Conservation (phyloP, 2,888 invertebrate genomes). For the Orchestes rusci region DNA sequence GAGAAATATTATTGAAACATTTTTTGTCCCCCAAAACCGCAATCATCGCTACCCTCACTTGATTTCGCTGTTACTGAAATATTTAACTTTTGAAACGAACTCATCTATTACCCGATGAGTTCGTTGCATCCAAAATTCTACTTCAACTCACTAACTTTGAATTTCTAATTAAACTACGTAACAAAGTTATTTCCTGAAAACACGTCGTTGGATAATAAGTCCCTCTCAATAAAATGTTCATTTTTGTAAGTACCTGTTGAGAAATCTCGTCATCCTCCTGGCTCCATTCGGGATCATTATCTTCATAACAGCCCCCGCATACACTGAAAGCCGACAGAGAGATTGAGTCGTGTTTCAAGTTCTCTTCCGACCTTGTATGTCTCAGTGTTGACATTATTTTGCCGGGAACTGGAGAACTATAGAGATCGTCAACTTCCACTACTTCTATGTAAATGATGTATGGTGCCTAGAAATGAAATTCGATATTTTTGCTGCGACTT, state of each 20-base stretch:
- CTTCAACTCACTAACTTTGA: too few species aligned
- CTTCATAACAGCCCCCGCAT: slow-evolving; percentile 49
- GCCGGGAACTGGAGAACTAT: slow-evolving; percentile 80
- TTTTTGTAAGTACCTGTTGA: slow-evolving; percentile 53
- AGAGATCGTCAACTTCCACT: slow-evolving; percentile 76
- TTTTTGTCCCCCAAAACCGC: too few species aligned
- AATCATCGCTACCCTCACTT: too few species aligned
- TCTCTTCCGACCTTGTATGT: slow-evolving; percentile 92
- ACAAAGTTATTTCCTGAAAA: too few species aligned
- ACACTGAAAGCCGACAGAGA: slow-evolving; percentile 47
- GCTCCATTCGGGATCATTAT: slow-evolving; percentile 74
- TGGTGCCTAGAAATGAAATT: slow-evolving; percentile 65
- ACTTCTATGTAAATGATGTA: slow-evolving; percentile 98
- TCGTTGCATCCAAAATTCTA: too few species aligned
- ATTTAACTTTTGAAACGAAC: too few species aligned
- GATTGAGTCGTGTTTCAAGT: slow-evolving; percentile 50
- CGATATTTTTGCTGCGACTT: too few species aligned
- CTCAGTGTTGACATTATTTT: slow-evolving; percentile 74
- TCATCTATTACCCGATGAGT: too few species aligned
- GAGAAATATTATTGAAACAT: slow-evolving; percentile 1
- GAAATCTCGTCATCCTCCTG: slow-evolving; percentile 94
- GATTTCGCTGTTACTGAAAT: too few species aligned
- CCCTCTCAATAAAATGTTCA: neutral
- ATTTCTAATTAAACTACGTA: too few species aligned
- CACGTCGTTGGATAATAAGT: neutral